A percentile compares a stretch with the other conserved stretches of the same genome.
These are phyloP conservation scores for Chelon auratus DNA, from an alignment of 2,797 vertebrate genomes.

Conservation along the genomic window DNA sequence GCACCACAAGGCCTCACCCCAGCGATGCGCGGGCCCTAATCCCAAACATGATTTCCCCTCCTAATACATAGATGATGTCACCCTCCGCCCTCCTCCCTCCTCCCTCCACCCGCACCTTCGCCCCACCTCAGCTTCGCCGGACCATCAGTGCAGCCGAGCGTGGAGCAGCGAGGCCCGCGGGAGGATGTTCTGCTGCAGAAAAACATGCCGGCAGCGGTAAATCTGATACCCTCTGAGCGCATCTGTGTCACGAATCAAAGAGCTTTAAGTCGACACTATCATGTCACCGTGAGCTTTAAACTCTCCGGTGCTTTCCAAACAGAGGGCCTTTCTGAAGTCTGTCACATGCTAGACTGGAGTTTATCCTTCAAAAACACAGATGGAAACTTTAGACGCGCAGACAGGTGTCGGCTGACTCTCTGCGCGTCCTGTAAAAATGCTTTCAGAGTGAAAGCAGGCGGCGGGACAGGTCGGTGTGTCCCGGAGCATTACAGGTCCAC, in stretches of 20 bases:
- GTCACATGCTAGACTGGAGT: conserved; percentile 34
- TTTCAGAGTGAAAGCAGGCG: conserved; percentile 33
- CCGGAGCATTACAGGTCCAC: conserved; percentile 56
- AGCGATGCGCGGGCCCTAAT: conserved; percentile 70
- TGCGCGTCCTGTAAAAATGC: conserved; percentile 53
- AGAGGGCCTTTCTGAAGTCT: conserved; percentile 39
- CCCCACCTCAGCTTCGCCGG: conserved; percentile 49
- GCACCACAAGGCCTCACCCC: conserved; percentile 71
- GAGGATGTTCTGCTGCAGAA: conserved; percentile 58
- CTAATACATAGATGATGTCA: conserved; percentile 77
- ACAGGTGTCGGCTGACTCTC: conserved; percentile 45
- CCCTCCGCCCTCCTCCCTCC: conserved; percentile 11
- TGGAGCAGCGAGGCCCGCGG: conserved; percentile 51
- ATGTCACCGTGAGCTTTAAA: conserved; percentile 41
- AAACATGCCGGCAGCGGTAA: conserved; percentile 65
- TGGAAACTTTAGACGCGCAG: conserved; percentile 47
- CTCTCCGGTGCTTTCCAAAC: conserved; percentile 40
- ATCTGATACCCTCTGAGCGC: conserved; percentile 63
- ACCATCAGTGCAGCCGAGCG: conserved; percentile 54
- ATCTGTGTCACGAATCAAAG: conserved; percentile 71
- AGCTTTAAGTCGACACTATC: conserved; percentile 43
- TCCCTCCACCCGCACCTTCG: conserved; percentile 23
- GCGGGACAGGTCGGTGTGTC: conserved; percentile 64
- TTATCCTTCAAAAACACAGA: conserved; percentile 16
- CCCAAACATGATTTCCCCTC: conserved; percentile 68